Evolutionary conservation across 53 echinoderm and acorn worm genomes (phyloP).

Genomic region (Mesocentrotus franciscanus): DNA sequence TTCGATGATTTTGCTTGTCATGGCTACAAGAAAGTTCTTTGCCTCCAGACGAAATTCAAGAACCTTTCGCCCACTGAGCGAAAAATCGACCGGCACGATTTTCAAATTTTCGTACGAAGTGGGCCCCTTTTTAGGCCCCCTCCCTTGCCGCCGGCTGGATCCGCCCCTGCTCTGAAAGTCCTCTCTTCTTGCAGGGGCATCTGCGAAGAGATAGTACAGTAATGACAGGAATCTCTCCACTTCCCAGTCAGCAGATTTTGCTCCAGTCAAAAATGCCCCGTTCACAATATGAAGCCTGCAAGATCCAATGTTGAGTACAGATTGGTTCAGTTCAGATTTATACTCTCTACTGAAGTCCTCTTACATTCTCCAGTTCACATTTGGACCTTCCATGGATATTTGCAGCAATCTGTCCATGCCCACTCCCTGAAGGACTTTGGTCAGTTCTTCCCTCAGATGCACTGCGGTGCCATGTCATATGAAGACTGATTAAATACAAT

Average conservation of each 20-base stretch:
- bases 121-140: too few species aligned
- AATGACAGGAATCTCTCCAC: constrained; percentile 67
- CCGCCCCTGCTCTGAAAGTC: constrained; percentile 7
- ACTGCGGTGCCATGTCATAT: too few species aligned
- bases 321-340: constrained; percentile 67
- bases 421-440: too few species aligned
- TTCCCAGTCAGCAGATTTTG: constrained; percentile 66
- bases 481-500: too few species aligned
- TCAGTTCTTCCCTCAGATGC: too few species aligned
- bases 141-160: too few species aligned
- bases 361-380: constrained; percentile 69
- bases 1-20: too few species aligned
- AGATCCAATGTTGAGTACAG: constrained; percentile 65
- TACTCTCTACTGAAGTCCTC: constrained; percentile 56
- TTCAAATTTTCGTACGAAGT: too few species aligned
- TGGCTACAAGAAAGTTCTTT: too few species aligned
- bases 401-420: constrained; percentile 49
- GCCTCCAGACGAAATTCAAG: too few species aligned
- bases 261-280: constrained; percentile 68
- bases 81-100: too few species aligned
- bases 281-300: constrained; percentile 72
- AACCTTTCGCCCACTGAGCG: too few species aligned
- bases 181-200: constrained; percentile 72
- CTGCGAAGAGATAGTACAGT: constrained; percentile 65
- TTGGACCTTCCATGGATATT: constrained; percentile 68